Evolutionary conservation across 2,797 vertebrate genomes (phyloP).

Genomic region (Sebastes iracundus): DNA sequence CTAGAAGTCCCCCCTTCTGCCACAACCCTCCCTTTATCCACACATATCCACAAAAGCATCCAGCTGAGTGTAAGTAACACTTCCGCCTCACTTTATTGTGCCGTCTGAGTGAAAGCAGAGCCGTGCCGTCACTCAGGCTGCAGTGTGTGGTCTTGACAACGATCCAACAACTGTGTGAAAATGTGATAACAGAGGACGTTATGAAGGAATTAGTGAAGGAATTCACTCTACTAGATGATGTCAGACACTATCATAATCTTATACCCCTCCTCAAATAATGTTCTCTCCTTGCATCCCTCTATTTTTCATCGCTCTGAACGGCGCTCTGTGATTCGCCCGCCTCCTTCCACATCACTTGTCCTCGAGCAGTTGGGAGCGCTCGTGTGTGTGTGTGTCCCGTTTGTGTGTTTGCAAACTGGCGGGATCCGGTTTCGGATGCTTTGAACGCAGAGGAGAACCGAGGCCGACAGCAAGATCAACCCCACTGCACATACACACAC

Average conservation of each 20-base stretch:
- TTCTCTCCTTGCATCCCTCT: neutral
- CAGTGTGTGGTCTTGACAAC: constrained; percentile 29
- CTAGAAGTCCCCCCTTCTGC: neutral
- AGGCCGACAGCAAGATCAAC: constrained; percentile 22
- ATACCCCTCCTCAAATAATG: neutral
- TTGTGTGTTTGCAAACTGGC: constrained; percentile 44
- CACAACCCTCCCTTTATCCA: constrained; percentile 8
- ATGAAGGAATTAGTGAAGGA: neutral
- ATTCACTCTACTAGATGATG: neutral
- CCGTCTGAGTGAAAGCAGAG: constrained; percentile 22
- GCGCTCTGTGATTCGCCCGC: constrained; percentile 12
- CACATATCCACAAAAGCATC: constrained; percentile 23
- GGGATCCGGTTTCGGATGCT: constrained; percentile 65
- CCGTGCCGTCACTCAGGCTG: neutral
- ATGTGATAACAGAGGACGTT: neutral
- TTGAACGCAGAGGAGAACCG: constrained; percentile 9
- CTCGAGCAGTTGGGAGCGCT: constrained; percentile 20
- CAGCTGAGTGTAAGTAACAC: constrained; percentile 45
- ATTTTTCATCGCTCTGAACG: neutral
- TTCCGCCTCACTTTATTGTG: constrained; percentile 45
- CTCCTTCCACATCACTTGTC: constrained; percentile 42
- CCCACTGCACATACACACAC: neutral
- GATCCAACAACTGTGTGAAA: neutral
- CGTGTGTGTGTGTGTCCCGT: neutral
- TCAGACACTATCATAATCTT: neutral